phyloP scores from a whole-genome alignment of 2,113 vertebrate species.

The Lycocorax pyrrhopterus region DNA sequence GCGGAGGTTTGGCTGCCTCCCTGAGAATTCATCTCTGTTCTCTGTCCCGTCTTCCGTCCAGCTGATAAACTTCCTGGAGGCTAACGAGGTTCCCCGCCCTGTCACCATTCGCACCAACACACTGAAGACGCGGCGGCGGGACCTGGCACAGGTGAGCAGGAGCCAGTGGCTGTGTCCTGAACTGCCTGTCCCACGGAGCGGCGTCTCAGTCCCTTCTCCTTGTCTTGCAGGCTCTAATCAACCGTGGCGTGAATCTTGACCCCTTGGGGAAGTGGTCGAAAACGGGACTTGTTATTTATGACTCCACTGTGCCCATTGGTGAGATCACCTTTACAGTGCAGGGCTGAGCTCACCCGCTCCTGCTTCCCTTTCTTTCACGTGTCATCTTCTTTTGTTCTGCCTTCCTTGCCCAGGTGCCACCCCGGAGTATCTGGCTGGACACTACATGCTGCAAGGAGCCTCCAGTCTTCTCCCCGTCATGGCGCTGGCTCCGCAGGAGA shows the following conservation, averaged over 20 bases:
- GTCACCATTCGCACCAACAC: constrained; percentile 95
- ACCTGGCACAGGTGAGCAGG: constrained; percentile 87
- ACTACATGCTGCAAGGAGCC: constrained; percentile 97
- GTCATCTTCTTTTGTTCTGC: neutral
- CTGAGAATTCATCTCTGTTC: fast-evolving
- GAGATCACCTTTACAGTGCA: neutral
- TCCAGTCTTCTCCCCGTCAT: constrained; percentile 96
- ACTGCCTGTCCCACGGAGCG: fast-evolving
- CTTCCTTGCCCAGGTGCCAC: constrained; percentile 82
- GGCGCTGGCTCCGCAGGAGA: constrained; percentile 94
- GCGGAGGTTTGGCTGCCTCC: neutral
- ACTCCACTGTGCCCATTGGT: constrained; percentile 95
- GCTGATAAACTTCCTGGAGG: constrained; percentile 94
- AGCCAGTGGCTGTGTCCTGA: neutral
- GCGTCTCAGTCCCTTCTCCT: neutral
- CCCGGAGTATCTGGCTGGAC: constrained; percentile 93
- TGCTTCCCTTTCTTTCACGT: neutral
- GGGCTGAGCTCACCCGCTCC: neutral
- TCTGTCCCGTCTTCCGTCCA: constrained; percentile 4
- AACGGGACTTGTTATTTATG: constrained; percentile 91
- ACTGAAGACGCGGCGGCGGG: constrained; percentile 89
- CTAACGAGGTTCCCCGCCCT: constrained; percentile 92
- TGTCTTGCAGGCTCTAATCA: constrained; percentile 86
- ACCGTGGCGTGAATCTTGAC: constrained; percentile 94
- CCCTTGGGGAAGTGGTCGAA: constrained; percentile 97